phyloP scores from a whole-genome alignment of 1,140 invertebrate genomes.

The Philotrypesis tridentata region DNA sequence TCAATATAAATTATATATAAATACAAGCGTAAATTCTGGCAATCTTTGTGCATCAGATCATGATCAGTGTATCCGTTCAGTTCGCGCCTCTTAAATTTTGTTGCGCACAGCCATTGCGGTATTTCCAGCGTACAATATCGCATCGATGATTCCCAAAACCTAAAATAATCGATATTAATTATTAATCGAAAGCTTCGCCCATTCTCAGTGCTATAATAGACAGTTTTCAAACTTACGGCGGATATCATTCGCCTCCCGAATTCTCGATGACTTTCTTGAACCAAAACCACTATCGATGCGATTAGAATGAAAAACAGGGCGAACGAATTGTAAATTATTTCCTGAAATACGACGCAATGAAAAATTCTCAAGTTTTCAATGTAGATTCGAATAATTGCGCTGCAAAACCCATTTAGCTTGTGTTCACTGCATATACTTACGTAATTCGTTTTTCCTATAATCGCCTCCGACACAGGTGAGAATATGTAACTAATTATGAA shows the following conservation, averaged over 20 bases:
- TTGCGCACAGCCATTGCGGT: constrained; percentile 16
- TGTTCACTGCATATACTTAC: constrained; percentile 38
- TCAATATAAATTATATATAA: too few species aligned
- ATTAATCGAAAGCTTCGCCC: background rate
- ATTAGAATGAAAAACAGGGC: constrained; percentile 32
- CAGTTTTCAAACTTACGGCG: constrained; percentile 23
- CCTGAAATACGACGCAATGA: constrained; percentile 27
- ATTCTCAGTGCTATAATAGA: background rate
- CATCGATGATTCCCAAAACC: constrained; percentile 44
- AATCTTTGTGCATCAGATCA: too few species aligned
- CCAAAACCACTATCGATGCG: constrained; percentile 32
- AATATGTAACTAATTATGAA: constrained; percentile 48
- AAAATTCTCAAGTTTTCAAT: too few species aligned
- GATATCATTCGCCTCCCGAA: constrained; percentile 2
- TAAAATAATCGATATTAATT: background rate
- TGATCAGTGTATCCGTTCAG: too few species aligned
- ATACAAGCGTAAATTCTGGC: too few species aligned
- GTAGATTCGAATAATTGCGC: too few species aligned
- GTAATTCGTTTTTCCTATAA: constrained; percentile 49
- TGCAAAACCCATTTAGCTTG: background rate
- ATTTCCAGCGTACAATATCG: constrained; percentile 37
- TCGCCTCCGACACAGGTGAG: constrained; percentile 45
- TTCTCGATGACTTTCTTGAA: constrained; percentile 13
- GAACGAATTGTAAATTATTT: constrained; percentile 46
- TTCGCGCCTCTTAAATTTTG: constrained; percentile 41